Conservation (phyloP, 2,113 vertebrate genomes). For the Tricholaema leucomelas region DNA sequence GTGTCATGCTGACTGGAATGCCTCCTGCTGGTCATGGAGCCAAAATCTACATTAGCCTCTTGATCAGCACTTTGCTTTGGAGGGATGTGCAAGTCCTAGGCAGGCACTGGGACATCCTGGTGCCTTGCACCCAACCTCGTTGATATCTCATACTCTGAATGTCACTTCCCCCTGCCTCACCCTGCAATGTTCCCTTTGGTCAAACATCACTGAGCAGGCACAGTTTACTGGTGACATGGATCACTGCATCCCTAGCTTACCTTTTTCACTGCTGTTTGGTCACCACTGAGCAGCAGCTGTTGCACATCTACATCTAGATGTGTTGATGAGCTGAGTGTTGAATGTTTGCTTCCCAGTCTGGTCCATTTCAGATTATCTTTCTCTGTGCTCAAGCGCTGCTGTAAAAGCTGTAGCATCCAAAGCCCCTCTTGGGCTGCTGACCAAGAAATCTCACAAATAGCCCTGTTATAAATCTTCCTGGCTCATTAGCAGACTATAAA, state of each 20-base stretch:
- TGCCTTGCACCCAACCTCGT: neutral
- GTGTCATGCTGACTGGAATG: neutral
- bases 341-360: neutral
- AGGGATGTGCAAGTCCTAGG: neutral
- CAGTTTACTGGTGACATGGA: accelerated
- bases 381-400: neutral
- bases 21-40: neutral
- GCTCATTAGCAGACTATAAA: slow-evolving; percentile 27
- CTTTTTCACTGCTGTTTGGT: neutral
- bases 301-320: neutral
- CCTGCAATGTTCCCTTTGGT: neutral
- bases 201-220: accelerated
- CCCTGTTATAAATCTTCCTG: neutral
- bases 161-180: neutral
- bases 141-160: neutral
- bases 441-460: neutral
- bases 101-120: accelerated
- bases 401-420: neutral
- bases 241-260: neutral
- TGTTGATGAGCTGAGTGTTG: neutral
- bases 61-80: neutral
- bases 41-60: neutral
- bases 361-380: neutral
- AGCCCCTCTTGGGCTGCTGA: neutral
- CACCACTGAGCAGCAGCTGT: neutral